Base-by-base conservation (phyloP, 2,888 invertebrate genomes). In the Ophion slaviceki region DNA sequence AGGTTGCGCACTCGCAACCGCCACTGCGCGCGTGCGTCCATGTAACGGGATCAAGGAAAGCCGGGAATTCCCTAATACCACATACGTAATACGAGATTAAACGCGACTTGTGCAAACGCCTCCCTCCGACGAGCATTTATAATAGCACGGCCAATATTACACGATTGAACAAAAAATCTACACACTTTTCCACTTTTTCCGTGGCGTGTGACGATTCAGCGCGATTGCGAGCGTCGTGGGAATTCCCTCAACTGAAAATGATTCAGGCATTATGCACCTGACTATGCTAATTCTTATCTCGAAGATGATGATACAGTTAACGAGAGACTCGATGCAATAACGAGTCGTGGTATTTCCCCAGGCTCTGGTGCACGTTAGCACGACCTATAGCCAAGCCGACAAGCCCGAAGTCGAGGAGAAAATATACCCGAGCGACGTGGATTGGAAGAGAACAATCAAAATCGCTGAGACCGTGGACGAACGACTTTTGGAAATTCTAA, bases 351-450 rank as follows among this genome's bases (percentile, higher is more conserved):
- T 78, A 79, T 79, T 70, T 78, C 82, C 91, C 92, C 93, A 96
- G 96, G 95, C 95, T 0, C 94, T 97, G 11, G 94, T 98, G 0
- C 98, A 99, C 93, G 96, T 98, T 0, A 98, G 98, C 0, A 98
- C 98, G 0, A 97, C 98, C 0, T 99, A 98, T 93, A 96, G 97
- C 7, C 98, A 99, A 93, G 97, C 97, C 6, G 97, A 98, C 89
- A 95, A 96, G 59, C 94, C 95, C 14, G 95, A 95, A 0, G 96
- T 98, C 0, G 96, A 97, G 75, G 98, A 99, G 93, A 94, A 95
- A 74, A 94, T 98, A 72, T 98, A 98, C 91, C 96, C 96, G 1
- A 93, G 96, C 0, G 95, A 95, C 59, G 95, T 95, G 0, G 96
- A 97, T 90, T 97, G 97, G 97, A 94, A 95, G 36, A 95, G 96